Percentiles rank a stretch among this genome's conserved stretches.
phyloP scores from a whole-genome alignment of 2,888 invertebrate species.

The Scaptomyza flava region DNA sequence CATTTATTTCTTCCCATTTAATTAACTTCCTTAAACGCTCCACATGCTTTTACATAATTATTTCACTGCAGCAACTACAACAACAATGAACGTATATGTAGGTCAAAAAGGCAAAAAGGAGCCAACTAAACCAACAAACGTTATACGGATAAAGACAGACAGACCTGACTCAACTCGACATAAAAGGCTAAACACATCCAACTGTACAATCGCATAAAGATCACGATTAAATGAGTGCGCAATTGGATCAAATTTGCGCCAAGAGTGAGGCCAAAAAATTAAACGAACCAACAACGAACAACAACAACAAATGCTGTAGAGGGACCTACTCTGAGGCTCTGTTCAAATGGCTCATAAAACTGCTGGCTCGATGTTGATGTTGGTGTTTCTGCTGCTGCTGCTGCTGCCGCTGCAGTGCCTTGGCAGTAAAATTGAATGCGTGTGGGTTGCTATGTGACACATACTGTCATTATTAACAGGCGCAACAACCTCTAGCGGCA shows the following conservation, averaged over 20 bases:
- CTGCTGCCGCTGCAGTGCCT: conserved; percentile 34
- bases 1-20: conserved; percentile 73
- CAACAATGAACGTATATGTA: conserved; percentile 58
- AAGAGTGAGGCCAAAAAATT: conserved; percentile 63
- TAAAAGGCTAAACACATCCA: conserved; percentile 81
- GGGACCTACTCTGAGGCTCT: conserved; percentile 36
- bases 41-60: conserved; percentile 75
- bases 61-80: conserved; percentile 39
- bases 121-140: conserved; percentile 32
- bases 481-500: conserved; percentile 71
- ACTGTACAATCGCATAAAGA: conserved; percentile 81
- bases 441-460: conserved; percentile 83
- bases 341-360: conserved; percentile 74
- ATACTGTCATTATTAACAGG: conserved; percentile 82
- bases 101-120: conserved; percentile 65
- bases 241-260: conserved; percentile 83
- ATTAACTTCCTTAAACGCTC: conserved; percentile 76
- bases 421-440: conserved; percentile 77
- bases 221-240: conserved; percentile 82
- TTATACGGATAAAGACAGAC: conserved; percentile 18
- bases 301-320: conserved; percentile 8
- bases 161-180: conserved; percentile 59
- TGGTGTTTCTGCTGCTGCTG: conserved; percentile 24
- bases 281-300: conserved; percentile 47
- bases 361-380: conserved; percentile 34